Conservation (phyloP, 2,113 vertebrate species). For the Gila orcuttii region DNA sequence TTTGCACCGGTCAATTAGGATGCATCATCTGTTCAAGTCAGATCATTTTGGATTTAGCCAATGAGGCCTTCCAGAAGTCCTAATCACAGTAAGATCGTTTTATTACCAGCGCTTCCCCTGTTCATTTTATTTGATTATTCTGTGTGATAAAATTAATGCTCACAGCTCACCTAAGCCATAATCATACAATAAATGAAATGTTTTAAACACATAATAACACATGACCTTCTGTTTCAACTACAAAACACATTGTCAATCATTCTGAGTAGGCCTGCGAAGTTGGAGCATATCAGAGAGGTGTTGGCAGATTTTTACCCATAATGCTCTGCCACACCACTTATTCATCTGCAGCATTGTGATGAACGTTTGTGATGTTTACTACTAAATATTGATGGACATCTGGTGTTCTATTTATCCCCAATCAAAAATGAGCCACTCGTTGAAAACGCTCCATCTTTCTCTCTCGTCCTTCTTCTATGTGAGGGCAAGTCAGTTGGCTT, state of each 20-base stretch:
- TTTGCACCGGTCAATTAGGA: constrained; percentile 49
- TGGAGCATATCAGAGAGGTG: constrained; percentile 38
- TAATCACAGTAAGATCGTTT: constrained; percentile 20
- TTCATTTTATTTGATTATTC: constrained; percentile 28
- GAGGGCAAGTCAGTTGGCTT: constrained; percentile 56
- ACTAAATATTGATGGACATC: constrained; percentile 85
- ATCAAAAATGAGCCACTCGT: constrained; percentile 67
- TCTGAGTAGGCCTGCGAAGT: constrained; percentile 12
- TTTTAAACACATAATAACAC: not conserved
- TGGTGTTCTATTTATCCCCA: constrained; percentile 72
- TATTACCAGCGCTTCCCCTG: not conserved
- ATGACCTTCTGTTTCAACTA: constrained; percentile 3
- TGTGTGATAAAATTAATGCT: not conserved
- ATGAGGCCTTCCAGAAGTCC: constrained; percentile 42
- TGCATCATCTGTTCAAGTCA: constrained; percentile 51
- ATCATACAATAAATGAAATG: constrained; percentile 11
- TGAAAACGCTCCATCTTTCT: constrained; percentile 67
- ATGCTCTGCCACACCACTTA: constrained; percentile 64
- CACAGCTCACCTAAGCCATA: not conserved
- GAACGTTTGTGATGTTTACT: constrained; percentile 74
- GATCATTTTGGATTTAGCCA: constrained; percentile 38
- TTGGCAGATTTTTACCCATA: constrained; percentile 50
- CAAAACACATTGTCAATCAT: constrained; percentile 29
- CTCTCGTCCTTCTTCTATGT: constrained; percentile 47
- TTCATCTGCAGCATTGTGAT: constrained; percentile 71